Evolutionary conservation across 2,113 vertebrate species (phyloP).

Genomic region (Condylura cristata): DNA sequence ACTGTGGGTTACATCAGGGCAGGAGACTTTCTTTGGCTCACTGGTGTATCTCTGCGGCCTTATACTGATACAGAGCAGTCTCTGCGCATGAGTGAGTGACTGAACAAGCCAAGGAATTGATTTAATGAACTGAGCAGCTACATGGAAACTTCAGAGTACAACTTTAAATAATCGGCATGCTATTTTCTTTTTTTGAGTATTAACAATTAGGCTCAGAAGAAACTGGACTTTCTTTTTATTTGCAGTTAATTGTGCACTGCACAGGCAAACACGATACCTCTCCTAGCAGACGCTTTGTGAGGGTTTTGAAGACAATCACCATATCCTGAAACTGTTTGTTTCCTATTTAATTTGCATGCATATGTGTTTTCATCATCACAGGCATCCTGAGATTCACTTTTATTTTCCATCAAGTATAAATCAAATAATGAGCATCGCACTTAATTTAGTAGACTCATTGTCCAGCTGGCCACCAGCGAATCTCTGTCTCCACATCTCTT

Average conservation of each 20-base stretch:
- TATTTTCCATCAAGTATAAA: not conserved
- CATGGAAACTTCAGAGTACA: not conserved
- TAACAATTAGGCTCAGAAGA: not conserved
- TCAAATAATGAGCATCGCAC: not conserved
- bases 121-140: not conserved
- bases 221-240: constrained; percentile 7
- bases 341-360: not conserved
- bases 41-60: not conserved
- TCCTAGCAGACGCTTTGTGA: not conserved
- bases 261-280: not conserved
- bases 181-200: not conserved
- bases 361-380: not conserved
- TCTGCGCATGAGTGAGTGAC: not conserved
- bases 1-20: not conserved
- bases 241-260: not conserved
- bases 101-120: not conserved
- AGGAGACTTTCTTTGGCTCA: not conserved
- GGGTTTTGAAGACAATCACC: not conserved
- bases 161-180: not conserved
- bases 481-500: not conserved
- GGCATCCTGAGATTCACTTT: not conserved
- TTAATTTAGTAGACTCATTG: not conserved
- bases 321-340: not conserved
- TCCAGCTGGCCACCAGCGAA: not conserved
- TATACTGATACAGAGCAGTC: not conserved